Conservation (phyloP, 1,140 invertebrate species). For the Lepidurus apus region DNA sequence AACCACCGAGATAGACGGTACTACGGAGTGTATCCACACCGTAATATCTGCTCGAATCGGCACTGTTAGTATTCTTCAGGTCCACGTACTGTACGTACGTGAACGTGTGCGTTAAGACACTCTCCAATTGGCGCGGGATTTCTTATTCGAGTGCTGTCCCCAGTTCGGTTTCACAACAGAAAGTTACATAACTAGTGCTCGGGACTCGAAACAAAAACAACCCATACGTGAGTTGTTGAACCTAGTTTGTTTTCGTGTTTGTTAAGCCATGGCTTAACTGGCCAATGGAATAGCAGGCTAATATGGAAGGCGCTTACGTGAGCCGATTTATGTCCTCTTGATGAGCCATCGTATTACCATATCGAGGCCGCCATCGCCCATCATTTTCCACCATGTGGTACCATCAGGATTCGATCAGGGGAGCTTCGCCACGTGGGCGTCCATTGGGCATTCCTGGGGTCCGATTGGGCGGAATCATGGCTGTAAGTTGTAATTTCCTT, state of each 20-base stretch:
- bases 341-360: constrained; percentile 21
- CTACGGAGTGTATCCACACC: too few species aligned
- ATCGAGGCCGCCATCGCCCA: neutral
- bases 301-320: constrained; percentile 14
- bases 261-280: neutral
- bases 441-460: constrained; percentile 6
- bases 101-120: too few species aligned
- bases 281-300: neutral
- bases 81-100: too few species aligned
- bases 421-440: neutral
- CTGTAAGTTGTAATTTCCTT: neutral
- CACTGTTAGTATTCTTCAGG: too few species aligned
- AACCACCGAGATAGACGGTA: neutral
- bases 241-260: neutral
- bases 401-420: neutral
- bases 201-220: too few species aligned
- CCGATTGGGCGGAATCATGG: neutral
- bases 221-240: neutral
- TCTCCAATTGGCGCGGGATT: too few species aligned
- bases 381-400: neutral
- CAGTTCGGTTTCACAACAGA: too few species aligned
- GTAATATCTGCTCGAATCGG: too few species aligned
- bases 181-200: too few species aligned
- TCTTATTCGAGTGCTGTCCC: too few species aligned
- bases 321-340: neutral